Evolutionary conservation across 2,797 vertebrate genomes (phyloP).

Genomic region (Chanos chanos): DNA sequence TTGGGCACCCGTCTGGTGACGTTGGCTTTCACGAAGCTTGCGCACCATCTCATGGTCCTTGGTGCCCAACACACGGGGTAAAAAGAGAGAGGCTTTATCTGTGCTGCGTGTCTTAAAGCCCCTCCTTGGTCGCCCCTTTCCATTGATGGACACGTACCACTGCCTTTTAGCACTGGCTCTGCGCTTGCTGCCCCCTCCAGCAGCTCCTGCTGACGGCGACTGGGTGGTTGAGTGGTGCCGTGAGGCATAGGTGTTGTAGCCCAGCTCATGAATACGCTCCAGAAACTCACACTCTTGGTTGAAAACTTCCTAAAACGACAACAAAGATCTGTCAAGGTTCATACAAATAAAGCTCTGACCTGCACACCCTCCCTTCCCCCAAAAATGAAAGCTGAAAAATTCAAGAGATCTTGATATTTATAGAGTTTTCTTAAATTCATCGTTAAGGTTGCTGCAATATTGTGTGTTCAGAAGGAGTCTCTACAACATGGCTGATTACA

Average conservation of each 20-base stretch:
- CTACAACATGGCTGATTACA: too few species aligned
- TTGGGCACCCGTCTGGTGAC: slow-evolving; percentile 49
- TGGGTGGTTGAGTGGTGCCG: slow-evolving; percentile 82
- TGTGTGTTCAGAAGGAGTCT: too few species aligned
- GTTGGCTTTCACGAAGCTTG: slow-evolving; percentile 68
- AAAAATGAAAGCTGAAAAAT: too few species aligned
- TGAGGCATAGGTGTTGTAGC: slow-evolving; percentile 94
- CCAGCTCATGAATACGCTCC: slow-evolving; percentile 92
- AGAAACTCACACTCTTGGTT: slow-evolving; percentile 94
- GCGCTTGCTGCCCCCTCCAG: slow-evolving; percentile 52
- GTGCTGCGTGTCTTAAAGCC: slow-evolving; percentile 93
- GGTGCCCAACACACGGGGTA: slow-evolving; percentile 89
- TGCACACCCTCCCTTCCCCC: too few species aligned
- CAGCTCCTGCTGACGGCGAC: slow-evolving; percentile 46
- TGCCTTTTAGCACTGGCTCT: slow-evolving; percentile 80
- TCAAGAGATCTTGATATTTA: too few species aligned
- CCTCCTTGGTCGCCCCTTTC: slow-evolving; percentile 91
- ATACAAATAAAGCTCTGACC: not conserved
- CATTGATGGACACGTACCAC: slow-evolving; percentile 95
- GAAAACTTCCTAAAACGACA: slow-evolving; percentile 78
- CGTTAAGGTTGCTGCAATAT: too few species aligned
- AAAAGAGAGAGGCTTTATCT: slow-evolving; percentile 93
- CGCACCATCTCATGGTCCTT: slow-evolving; percentile 90
- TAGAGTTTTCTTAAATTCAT: too few species aligned
- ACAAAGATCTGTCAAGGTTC: not conserved